Conservation (phyloP, 2,113 vertebrate genomes). For the Carassius gibelio region DNA sequence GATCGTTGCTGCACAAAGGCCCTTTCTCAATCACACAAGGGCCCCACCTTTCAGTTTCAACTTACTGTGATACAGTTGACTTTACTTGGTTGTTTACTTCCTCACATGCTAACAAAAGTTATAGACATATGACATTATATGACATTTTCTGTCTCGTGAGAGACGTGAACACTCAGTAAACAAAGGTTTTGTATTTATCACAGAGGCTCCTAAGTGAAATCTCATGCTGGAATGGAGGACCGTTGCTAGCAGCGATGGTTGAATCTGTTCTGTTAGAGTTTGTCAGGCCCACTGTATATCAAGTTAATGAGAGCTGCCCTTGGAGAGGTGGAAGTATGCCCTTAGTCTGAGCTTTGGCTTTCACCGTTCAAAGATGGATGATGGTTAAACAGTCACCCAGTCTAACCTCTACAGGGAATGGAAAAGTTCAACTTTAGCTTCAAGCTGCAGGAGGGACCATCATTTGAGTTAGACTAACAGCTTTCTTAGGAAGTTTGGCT, state of each 20-base stretch:
- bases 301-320: constrained; percentile 19
- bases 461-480: not conserved
- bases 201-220: not conserved
- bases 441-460: not conserved
- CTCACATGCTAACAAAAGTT: not conserved
- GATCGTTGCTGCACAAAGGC: constrained; percentile 7
- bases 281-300: constrained; percentile 7
- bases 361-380: no score
- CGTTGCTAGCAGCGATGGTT: constrained; percentile 4
- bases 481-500: not conserved
- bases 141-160: not conserved
- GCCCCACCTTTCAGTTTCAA: not conserved
- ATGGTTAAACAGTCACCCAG: constrained; percentile 16
- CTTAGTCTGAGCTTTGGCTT: no score
- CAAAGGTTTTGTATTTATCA: not conserved
- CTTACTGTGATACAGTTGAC: not conserved
- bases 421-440: constrained; percentile 1
- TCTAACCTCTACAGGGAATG: constrained; percentile 8
- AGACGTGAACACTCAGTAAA: no score
- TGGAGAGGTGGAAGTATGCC: not conserved
- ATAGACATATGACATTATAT: not conserved
- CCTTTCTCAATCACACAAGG: not conserved
- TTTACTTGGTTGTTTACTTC: not conserved
- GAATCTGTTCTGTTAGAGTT: not conserved
- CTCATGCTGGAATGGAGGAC: not conserved